Base-by-base conservation (phyloP, 1,140 invertebrate genomes). In the Cydia fagiglandana region DNA sequence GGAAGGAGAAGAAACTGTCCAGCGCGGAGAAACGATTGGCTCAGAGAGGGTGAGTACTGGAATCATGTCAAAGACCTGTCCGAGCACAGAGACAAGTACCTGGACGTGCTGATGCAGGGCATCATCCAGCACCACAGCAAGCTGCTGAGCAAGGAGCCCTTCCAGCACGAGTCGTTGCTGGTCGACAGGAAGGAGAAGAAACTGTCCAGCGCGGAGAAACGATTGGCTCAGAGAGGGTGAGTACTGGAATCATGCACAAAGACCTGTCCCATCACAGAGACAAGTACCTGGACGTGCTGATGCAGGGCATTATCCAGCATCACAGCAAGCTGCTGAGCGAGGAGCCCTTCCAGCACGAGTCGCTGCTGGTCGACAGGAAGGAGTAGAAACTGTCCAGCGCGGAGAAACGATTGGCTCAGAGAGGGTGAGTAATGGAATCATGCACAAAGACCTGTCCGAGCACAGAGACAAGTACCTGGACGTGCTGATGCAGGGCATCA, bases 171-270 rank as follows among this genome's bases (percentile, higher is more conserved):
- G 91, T 99, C 98, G 24, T 93, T 99, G 47, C 93, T 99, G 6
- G 96, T 99, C 2, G 99, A 99, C 92, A 94, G 98, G 45, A 99
- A 99, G 86, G 98, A 99, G 83, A 97, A 99, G 84, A 98, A 98
- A 84, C 93, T 99, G 13, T 99, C 98, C 2, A 97, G 98, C 87
- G 96, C 97, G 34, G 99, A 99, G 88, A 99, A 99, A 88, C 94
- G 97, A 80, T 93, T 99, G 64, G 99, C 99, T 0, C 97, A 98
- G 85, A 94, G 98, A 82, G 97, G 34, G 34, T 38, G 97, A 86
- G 84, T n/a, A n/a, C n/a, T n/a, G n/a, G n/a, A n/a, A n/a, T n/a
- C n/a, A n/a, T n/a, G n/a, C 92, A 94, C 15, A 95, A 96, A 87
- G 96, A 97, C 86, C 95, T 97, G 77, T 45, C 10, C n/a, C n/a